Evolutionary conservation across 2,797 vertebrate species (phyloP), one percentile per base, ranked within the genome.

Genomic region (Parauchenoglanis punctatus): DNA sequence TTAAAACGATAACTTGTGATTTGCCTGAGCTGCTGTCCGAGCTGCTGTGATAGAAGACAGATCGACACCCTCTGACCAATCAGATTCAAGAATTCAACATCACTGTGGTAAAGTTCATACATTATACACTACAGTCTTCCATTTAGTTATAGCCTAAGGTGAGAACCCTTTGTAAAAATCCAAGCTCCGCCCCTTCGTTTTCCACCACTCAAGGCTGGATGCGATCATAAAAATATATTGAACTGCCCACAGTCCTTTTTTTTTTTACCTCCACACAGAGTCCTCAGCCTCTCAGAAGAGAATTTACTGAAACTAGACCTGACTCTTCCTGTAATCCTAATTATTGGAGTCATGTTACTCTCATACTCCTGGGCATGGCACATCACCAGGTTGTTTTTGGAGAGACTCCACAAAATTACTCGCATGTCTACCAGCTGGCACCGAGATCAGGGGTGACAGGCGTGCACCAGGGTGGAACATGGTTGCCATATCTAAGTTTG

Each of bases 351-450:
- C 25, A 56, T 44, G 23, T 83, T 83, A 28, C 75, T 58, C 68
- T 85, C 10, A 28, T 61, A 75, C 67, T 40, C 25, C 68, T 28
- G 20, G 31, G 61, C 85, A 58, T 46, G 44, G 76, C 58, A 78
- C 61, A 40, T 40, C 31, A 72, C 65, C 58, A 81, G 75, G 68
- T 11, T 13, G 65, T 90, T 92, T 90, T 88, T 88, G 86, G 89
- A 90, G 90, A 91, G 31, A 68, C 81, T 58, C 83, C 91, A 93
- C 91, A 85, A 89, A 92, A 94, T 93, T 89, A 92, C 88, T 91
- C 92, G 85, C 87, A 89, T 58, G 86, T 92, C 93, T 93, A 92
- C 92, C 89, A 93, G 93, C 92, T 93, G 92, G 90, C 92, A 88
- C 90, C 91, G 81, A 90, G 90, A 91, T 90, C 91, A 89, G 10